Percentiles rank a stretch among this genome's conserved stretches.
These are phyloP conservation scores for Theretra japonica DNA, from an alignment of 2,888 invertebrate genomes.

Conservation along the genomic window DNA sequence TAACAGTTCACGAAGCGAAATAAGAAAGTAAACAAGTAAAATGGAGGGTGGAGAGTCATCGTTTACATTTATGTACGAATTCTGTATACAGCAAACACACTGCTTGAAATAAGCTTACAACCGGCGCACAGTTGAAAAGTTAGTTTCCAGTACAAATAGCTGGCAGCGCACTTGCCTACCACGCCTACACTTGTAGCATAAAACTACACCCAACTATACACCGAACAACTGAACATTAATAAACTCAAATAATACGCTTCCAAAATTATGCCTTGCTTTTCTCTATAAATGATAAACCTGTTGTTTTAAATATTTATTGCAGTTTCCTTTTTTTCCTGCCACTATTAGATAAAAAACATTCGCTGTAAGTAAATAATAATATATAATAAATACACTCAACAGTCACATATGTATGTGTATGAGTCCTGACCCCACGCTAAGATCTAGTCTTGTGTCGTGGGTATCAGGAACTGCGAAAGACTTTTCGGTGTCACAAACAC, in stretches of 20 bases:
- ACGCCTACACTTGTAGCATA: constrained; percentile 1
- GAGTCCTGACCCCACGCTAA: too few species aligned
- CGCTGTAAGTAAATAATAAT: too few species aligned
- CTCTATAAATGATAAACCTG: neutral
- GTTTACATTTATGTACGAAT: constrained; percentile 69
- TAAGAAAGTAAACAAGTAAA: constrained; percentile 70
- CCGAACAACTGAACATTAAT: neutral
- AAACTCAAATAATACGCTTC: neutral
- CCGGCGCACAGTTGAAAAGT: constrained; percentile 63
- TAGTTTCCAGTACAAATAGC: constrained; percentile 60
- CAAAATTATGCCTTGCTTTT: neutral
- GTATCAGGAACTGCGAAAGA: too few species aligned
- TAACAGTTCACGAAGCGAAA: constrained; percentile 66
- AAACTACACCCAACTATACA: constrained; percentile 8
- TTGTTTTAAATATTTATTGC: neutral
- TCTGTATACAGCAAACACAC: constrained; percentile 62
- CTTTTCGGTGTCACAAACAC: too few species aligned
- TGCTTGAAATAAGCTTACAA: constrained; percentile 62
- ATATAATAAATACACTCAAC: too few species aligned
- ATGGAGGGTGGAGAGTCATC: constrained; percentile 67
- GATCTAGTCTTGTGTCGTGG: too few species aligned
- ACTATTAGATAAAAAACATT: too few species aligned
- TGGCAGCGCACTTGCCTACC: constrained; percentile 29
- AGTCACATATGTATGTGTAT: too few species aligned
- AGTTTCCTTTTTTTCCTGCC: too few species aligned